Base-by-base conservation (phyloP, 2,888 invertebrate species). In the Myathropa florea region DNA sequence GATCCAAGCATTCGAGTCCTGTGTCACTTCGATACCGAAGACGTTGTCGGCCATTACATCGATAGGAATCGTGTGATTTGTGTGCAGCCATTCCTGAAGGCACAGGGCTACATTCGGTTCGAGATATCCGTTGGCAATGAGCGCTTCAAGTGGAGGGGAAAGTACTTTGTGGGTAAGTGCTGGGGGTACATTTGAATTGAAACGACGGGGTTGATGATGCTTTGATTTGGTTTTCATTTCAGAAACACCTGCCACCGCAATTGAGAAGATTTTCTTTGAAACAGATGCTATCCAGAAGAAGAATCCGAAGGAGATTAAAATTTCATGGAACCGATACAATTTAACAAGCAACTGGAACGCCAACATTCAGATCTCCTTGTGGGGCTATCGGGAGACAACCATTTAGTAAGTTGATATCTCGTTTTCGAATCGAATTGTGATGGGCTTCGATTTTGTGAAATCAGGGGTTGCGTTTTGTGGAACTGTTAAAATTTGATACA, bases 171-270 rank as follows among this genome's bases (percentile, higher is more conserved):
- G 85, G 98, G 97, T 97, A 94, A 94, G 46, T 46, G 46, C 9
- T 33, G 33, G 9, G n/a, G 46, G 6, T 6, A 46, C n/a, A 46
- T 46, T 46, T n/a, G 7, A 46, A 12, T 7, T 23, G 33, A 55
- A 23, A 57, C 18, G 28, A 10, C 7, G 0, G 46, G 55, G 7
- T 39, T 14, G 28, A 14, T 14, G 7, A 63, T 28, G 18, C 23
- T 26, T 28, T 23, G n/a, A 61, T 60, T 57, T 26, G 28, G 23
- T 57, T 71, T 76, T 70, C 75, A 21, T 46, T 77, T 75, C 26
- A 97, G 97, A 98, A 94, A 97, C 98, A 0, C 98, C 98, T 0
- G 96, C 96, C 0, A 96, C 96, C 0, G 97, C 98, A 0, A 94
- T 96, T 0, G 97, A 97, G 91, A 96, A 95, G 90, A 97, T 98